Evolutionary conservation across 2,888 invertebrate genomes (phyloP).

Genomic region (Chelonus formosanus): DNA sequence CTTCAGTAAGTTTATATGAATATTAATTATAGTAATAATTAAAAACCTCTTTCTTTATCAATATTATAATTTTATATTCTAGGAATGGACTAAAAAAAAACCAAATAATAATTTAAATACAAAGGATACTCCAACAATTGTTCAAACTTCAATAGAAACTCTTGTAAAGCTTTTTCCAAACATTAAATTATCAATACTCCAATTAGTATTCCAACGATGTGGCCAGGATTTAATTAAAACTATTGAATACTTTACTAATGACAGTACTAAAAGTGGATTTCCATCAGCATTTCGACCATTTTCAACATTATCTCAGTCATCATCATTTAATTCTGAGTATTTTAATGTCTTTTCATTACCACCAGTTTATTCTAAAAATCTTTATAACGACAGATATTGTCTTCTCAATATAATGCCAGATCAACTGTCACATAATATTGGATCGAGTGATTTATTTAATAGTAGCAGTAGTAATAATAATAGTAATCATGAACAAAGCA

Average conservation of each 20-base stretch:
- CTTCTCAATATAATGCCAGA: slow-evolving; percentile 57
- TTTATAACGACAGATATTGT: slow-evolving; percentile 55
- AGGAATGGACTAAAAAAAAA: too few species aligned
- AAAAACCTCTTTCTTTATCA: too few species aligned
- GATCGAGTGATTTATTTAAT: slow-evolving; percentile 33
- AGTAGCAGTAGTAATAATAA: background rate
- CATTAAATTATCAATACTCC: slow-evolving; percentile 86
- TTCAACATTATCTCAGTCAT: slow-evolving; percentile 26
- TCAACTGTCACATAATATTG: slow-evolving; percentile 48
- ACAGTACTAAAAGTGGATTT: slow-evolving; percentile 41
- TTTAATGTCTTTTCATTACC: slow-evolving; percentile 41
- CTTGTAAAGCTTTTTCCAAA: slow-evolving; percentile 89
- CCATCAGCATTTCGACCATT: slow-evolving; percentile 46
- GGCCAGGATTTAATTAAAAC: slow-evolving; percentile 91
- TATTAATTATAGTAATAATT: too few species aligned
- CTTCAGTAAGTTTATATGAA: too few species aligned
- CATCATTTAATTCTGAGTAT: slow-evolving; percentile 37
- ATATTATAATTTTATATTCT: too few species aligned
- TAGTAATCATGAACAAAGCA: slow-evolving; percentile 45
- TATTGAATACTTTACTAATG: slow-evolving; percentile 79
- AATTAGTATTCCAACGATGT: slow-evolving; percentile 90
- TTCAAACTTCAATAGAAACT: slow-evolving; percentile 83
- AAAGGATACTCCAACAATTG: slow-evolving; percentile 65
- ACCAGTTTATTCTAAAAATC: slow-evolving; percentile 52
- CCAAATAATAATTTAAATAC: background rate